Percentiles rank a stretch among this genome's conserved stretches.
Conservation (phyloP, 2,888 invertebrate species). For the Rhimphoctona megacephalus region DNA sequence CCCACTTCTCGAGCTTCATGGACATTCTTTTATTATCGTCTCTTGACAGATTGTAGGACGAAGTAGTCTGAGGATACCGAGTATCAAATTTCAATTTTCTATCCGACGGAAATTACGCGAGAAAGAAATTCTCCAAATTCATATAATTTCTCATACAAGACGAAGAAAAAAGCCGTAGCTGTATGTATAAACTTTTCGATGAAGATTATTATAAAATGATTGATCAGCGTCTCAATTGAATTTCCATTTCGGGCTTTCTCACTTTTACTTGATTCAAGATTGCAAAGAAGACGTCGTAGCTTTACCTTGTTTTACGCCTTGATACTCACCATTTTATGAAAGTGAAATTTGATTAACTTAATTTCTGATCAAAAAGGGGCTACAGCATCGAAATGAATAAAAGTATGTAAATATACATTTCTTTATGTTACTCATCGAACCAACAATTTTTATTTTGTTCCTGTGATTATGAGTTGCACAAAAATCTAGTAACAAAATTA, state of each 20-base stretch:
- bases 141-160: not conserved
- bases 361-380: conserved; percentile 19
- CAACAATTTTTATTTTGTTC: not conserved
- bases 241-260: conserved; percentile 36
- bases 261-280: conserved; percentile 21
- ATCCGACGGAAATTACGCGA: conserved; percentile 21
- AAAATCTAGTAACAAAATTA: not conserved
- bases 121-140: not conserved
- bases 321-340: conserved; percentile 52
- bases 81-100: conserved; percentile 35
- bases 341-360: conserved; percentile 64
- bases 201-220: not conserved
- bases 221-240: conserved; percentile 14
- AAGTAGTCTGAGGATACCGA: conserved; percentile 19
- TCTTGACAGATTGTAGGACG: conserved; percentile 53
- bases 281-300: conserved; percentile 29
- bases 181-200: not conserved
- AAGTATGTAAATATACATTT: not conserved
- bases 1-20: conserved; percentile 30
- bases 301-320: conserved; percentile 18
- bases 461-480: not conserved
- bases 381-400: not conserved
- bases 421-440: not conserved
- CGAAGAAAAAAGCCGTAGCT: not conserved
- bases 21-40: conserved; percentile 61